Evolutionary conservation across 2,888 invertebrate genomes (phyloP).

Genomic region (Lomographa bimaculata): DNA sequence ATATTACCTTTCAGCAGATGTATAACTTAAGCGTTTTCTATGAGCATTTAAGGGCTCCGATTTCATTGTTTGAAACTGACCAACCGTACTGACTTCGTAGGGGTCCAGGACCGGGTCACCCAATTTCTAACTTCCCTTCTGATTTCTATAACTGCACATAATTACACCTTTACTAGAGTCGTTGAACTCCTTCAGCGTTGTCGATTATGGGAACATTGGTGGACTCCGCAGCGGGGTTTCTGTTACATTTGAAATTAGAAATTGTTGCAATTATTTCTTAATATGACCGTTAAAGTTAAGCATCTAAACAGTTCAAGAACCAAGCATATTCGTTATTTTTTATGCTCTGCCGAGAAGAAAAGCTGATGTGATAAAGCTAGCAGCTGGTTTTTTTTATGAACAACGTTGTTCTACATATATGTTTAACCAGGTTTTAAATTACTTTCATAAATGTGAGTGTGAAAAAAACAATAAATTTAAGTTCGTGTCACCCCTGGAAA

Average conservation of each 20-base stretch:
- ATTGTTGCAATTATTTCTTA: conserved; percentile 52
- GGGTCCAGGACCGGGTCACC: conserved; percentile 76
- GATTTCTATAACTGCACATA: conserved; percentile 57
- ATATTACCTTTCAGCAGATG: conserved; percentile 57
- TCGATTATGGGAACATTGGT: conserved; percentile 64
- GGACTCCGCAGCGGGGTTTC: conserved; percentile 70
- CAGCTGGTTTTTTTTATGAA: no score
- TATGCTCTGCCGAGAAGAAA: no score
- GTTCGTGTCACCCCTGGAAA: conserved; percentile 50
- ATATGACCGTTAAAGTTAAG: conserved; percentile 29
- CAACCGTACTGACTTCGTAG: conserved; percentile 66
- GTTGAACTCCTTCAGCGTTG: conserved; percentile 69
- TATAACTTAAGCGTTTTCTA: conserved; percentile 50
- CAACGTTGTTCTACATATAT: no score
- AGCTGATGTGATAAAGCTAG: no score
- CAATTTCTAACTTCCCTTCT: conserved; percentile 69
- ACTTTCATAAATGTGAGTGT: no score
- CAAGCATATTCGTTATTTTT: no score
- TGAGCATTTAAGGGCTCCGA: conserved; percentile 60
- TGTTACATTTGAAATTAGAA: conserved; percentile 47
- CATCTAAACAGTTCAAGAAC: no score
- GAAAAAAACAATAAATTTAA: conserved; percentile 41
- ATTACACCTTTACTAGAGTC: conserved; percentile 75
- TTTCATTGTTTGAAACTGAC: conserved; percentile 78
- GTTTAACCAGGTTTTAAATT: no score